Conservation (phyloP, 2,113 vertebrate species). For the Taurulus bubalis region DNA sequence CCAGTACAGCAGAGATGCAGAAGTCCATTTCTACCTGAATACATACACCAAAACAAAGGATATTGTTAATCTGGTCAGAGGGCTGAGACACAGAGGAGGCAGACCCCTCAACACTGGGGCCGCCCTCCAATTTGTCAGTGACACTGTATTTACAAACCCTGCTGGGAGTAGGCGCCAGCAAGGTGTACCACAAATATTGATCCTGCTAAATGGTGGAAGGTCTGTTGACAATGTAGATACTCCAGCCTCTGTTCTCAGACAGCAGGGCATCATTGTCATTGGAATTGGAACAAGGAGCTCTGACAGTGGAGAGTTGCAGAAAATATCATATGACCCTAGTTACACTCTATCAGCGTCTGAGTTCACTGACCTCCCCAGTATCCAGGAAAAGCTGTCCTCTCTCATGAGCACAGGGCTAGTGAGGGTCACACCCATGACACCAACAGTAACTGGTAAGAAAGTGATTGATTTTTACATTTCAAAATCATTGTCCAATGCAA, state of each 20-base stretch:
- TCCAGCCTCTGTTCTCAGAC: no score
- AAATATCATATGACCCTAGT: conserved; percentile 6
- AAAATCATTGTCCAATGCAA: no score
- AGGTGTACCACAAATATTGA: conserved; percentile 84
- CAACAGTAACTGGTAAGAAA: conserved; percentile 40
- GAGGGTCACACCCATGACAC: conserved; percentile 5
- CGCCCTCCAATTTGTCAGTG: conserved; percentile 79
- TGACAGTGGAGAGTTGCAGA: no score
- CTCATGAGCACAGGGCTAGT: conserved; percentile 3
- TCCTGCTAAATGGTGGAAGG: conserved; percentile 66
- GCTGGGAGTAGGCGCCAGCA: conserved; percentile 86
- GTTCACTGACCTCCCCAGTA: conserved; percentile 9
- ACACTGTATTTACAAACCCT: conserved; percentile 81
- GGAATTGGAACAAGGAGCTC: no score
- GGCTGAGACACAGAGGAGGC: conserved; percentile 30
- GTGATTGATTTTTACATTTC: background rate
- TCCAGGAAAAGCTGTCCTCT: conserved; percentile 12
- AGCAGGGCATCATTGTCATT: no score
- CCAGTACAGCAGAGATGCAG: conserved; percentile 2
- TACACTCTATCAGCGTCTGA: conserved; percentile 13
- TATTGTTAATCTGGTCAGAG: no score
- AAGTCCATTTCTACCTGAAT: conserved; percentile 67
- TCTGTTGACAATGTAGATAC: no score
- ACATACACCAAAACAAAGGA: no score
- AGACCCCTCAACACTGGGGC: conserved; percentile 85